phyloP scores from a whole-genome alignment of 1,140 invertebrate species.

The Stenopsyche tienmushanensis region DNA sequence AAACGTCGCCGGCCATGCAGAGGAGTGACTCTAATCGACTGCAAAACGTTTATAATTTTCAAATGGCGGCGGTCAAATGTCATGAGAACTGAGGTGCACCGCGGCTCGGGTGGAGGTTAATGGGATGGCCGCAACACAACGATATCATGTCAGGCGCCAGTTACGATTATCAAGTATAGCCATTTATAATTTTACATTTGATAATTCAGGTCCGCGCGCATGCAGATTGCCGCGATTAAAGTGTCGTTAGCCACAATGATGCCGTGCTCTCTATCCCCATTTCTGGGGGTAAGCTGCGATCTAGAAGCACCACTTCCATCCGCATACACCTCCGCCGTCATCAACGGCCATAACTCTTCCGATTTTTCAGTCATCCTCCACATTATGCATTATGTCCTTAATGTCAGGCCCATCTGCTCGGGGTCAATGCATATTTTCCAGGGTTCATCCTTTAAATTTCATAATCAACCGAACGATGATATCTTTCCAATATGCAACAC shows the following conservation, averaged over 20 bases:
- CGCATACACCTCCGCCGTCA: too few species aligned
- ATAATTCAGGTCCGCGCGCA: constrained; percentile 14
- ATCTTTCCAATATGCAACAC: too few species aligned
- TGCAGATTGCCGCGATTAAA: constrained; percentile 25
- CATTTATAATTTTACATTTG: constrained; percentile 21
- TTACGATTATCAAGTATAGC: too few species aligned
- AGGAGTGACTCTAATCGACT: constrained; percentile 33
- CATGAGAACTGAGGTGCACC: constrained; percentile 37
- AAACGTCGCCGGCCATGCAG: constrained; percentile 32
- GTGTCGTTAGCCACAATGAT: constrained; percentile 5
- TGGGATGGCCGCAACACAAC: constrained; percentile 32
- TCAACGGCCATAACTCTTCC: too few species aligned
- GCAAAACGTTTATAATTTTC: constrained; percentile 36
- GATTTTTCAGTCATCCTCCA: too few species aligned
- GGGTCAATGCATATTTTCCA: too few species aligned
- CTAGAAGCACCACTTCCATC: too few species aligned
- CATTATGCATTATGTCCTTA: too few species aligned
- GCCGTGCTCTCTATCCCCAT: background rate
- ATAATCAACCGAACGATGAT: too few species aligned
- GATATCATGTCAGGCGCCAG: constrained; percentile 22
- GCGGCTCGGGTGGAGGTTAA: constrained; percentile 27
- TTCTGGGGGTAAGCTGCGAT: background rate
- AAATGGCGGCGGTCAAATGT: constrained; percentile 34
- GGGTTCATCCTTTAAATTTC: too few species aligned
- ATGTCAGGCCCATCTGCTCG: too few species aligned